Percentiles rank a stretch among this genome's conserved stretches.
These are phyloP conservation scores for Ganaspis sp. DNA, from an alignment of 1,140 invertebrate genomes.

Conservation along the genomic window DNA sequence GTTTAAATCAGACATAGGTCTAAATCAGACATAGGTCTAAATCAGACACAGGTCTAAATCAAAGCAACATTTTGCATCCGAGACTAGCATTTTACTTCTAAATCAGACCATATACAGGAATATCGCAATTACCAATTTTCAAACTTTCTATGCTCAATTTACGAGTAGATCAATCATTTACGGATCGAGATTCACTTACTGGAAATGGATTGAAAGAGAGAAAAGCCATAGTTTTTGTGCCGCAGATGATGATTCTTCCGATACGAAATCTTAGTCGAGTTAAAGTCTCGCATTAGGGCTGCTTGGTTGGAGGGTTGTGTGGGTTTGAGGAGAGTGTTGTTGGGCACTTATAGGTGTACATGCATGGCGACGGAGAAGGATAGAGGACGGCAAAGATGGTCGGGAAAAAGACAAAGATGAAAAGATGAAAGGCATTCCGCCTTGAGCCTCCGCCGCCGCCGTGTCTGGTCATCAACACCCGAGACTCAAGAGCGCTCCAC, in stretches of 20 bases:
- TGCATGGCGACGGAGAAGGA: constrained; percentile 43
- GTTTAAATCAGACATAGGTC: no score
- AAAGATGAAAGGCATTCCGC: constrained; percentile 71
- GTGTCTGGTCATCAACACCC: constrained; percentile 74
- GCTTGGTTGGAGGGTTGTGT: constrained; percentile 4
- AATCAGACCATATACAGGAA: no score
- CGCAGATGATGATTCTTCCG: constrained; percentile 5
- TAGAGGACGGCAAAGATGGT: constrained; percentile 47
- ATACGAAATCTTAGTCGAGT: not conserved
- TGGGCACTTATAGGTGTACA: constrained; percentile 7
- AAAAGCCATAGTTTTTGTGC: not conserved
- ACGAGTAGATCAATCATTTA: not conserved
- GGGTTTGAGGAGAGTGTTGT: constrained; percentile 11
- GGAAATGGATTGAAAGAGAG: not conserved
- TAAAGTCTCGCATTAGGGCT: constrained; percentile 18
- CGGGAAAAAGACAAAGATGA: constrained; percentile 64
- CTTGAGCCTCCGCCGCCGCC: constrained; percentile 62
- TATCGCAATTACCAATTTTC: no score
- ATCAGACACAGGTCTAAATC: no score
- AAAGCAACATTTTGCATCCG: no score
- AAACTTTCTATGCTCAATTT: no score
- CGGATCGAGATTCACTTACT: not conserved
- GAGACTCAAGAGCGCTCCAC: constrained; percentile 65
- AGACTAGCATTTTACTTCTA: no score
- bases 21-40: no score